Conservation (phyloP, 1,140 invertebrate genomes). For the Lasioglossum baleicum region DNA sequence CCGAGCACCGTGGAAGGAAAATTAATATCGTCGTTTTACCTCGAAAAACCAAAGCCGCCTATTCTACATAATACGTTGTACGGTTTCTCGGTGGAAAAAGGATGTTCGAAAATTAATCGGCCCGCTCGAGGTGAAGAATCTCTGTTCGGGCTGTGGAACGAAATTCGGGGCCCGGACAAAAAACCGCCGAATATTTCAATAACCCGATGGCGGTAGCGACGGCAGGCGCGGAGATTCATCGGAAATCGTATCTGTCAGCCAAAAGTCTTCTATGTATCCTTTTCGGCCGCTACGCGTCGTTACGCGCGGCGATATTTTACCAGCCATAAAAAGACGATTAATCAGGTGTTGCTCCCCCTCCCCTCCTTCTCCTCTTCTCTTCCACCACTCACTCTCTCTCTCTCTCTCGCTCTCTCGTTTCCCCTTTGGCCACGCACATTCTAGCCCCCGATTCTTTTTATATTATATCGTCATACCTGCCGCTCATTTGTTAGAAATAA, state of each 20-base stretch:
- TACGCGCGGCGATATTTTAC: slow-evolving; percentile 54
- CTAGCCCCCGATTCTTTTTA: slow-evolving; percentile 54
- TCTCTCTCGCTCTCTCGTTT: no score
- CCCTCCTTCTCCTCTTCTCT: background rate
- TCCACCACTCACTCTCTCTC: no score
- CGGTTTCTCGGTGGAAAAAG: no score
- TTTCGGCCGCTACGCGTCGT: slow-evolving; percentile 12
- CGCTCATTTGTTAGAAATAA: slow-evolving; percentile 65
- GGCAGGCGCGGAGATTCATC: slow-evolving; percentile 6
- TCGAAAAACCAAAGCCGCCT: background rate
- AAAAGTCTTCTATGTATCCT: slow-evolving; percentile 36
- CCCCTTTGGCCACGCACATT: background rate
- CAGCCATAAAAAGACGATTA: slow-evolving; percentile 66
- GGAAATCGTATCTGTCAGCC: slow-evolving; percentile 36
- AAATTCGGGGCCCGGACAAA: background rate
- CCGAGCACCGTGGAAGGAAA: slow-evolving; percentile 9
- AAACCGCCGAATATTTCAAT: slow-evolving; percentile 41
- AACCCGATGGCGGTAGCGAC: background rate
- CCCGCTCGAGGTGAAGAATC: background rate
- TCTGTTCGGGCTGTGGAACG: background rate
- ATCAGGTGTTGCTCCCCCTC: slow-evolving; percentile 38
- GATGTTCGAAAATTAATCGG: slow-evolving; percentile 12
- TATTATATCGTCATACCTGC: slow-evolving; percentile 56
- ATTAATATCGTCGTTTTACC: slow-evolving; percentile 29
- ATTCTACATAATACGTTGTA: no score